phyloP scores from a whole-genome alignment of 2,113 vertebrate genomes.

The Salvelinus namaycush region DNA sequence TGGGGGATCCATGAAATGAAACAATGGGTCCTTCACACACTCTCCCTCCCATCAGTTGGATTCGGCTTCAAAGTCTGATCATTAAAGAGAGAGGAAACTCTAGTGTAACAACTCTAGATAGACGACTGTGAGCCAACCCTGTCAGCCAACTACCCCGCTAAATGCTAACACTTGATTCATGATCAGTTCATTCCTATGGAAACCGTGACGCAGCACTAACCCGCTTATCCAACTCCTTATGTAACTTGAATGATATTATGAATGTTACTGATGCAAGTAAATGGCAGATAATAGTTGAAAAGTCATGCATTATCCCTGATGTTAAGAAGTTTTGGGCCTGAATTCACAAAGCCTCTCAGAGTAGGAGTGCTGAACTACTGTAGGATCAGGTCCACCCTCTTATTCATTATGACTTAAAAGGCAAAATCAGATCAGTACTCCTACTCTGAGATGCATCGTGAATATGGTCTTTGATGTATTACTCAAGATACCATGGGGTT shows the following conservation, averaged over 20 bases:
- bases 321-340: background rate
- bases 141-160: background rate
- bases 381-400: no score
- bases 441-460: no score
- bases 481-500: no score
- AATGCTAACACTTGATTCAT: background rate
- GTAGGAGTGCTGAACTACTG: no score
- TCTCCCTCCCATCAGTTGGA: background rate
- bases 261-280: background rate
- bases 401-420: no score
- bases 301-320: background rate
- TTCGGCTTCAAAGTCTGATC: conserved; percentile 16
- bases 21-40: background rate
- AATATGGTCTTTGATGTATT: no score
- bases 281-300: background rate
- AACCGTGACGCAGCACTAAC: background rate
- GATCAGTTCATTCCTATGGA: no score
- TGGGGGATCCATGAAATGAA: background rate
- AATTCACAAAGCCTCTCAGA: no score
- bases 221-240: background rate
- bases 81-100: conserved; percentile 2
- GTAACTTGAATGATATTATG: background rate
- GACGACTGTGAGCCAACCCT: background rate
- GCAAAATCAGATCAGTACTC: no score
- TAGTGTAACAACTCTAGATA: background rate